A percentile compares a stretch with the other conserved stretches of the same genome.
phyloP scores from a whole-genome alignment of 1,140 invertebrate genomes.

The Papilio machaon region DNA sequence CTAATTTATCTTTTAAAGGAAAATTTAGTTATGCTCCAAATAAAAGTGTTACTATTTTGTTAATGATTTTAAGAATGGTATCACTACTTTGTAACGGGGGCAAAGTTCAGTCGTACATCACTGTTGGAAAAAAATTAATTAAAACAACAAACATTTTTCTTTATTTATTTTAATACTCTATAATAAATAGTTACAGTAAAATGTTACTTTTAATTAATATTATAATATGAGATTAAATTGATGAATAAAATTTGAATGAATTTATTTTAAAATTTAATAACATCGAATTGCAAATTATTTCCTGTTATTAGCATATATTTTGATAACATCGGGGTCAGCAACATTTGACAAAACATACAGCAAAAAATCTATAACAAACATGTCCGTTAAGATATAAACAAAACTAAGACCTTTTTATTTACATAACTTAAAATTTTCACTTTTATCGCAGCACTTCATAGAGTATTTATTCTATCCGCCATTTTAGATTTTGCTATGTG shows the following conservation, averaged over 20 bases:
- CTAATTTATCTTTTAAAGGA: background rate
- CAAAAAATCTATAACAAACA: background rate
- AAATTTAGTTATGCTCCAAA: background rate
- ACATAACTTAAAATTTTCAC: constrained; percentile 2
- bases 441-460: background rate
- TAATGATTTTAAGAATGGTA: background rate
- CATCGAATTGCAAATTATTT: background rate
- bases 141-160: background rate
- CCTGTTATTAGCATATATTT: background rate
- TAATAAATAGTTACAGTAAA: background rate
- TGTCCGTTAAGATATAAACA: background rate
- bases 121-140: background rate
- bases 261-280: background rate
- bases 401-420: background rate
- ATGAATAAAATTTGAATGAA: background rate
- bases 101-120: background rate
- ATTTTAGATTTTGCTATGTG: no score
- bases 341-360: background rate
- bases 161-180: background rate
- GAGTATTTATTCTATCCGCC: background rate
- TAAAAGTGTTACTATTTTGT: background rate
- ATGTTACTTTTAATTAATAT: background rate
- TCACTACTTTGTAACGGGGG: background rate
- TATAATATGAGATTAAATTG: background rate
- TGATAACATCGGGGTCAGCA: background rate